Percentiles rank a stretch among this genome's conserved stretches.
Evolutionary conservation across 1,140 invertebrate species (phyloP).

Genomic region (Arctopsyche grandis): DNA sequence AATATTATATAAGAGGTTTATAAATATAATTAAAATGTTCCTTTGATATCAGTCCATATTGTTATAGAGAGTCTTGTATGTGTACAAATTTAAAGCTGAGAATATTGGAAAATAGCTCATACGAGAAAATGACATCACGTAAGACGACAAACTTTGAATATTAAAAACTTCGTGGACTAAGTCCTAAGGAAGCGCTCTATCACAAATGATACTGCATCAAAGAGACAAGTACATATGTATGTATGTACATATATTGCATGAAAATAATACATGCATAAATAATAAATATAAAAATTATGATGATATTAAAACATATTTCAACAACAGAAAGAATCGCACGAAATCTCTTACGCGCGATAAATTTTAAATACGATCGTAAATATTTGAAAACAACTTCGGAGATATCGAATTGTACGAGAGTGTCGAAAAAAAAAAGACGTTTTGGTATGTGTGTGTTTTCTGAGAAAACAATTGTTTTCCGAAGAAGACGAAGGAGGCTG

Average conservation of each 20-base stretch:
- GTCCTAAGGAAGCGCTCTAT: neutral
- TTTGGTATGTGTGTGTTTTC: neutral
- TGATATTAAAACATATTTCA: neutral
- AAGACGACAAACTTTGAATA: constrained; percentile 32
- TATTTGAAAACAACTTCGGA: neutral
- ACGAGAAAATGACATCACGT: constrained; percentile 32
- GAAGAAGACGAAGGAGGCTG: neutral
- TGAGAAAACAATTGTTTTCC: neutral
- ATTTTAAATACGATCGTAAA: constrained; percentile 13
- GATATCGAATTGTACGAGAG: neutral
- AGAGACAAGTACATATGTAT: neutral
- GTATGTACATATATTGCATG: neutral
- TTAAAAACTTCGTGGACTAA: constrained; percentile 25
- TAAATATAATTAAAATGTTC: neutral
- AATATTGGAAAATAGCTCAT: constrained; percentile 29
- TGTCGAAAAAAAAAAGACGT: neutral
- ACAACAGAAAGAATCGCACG: neutral
- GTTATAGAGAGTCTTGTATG: neutral
- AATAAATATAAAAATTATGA: too few species aligned
- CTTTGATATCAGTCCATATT: neutral
- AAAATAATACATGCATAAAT: too few species aligned
- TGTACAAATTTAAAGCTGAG: neutral
- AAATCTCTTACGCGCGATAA: constrained; percentile 18
- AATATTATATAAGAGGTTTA: too few species aligned
- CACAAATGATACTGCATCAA: neutral